Base-by-base conservation (phyloP, 2,888 invertebrate species). In the Acleris literana region DNA sequence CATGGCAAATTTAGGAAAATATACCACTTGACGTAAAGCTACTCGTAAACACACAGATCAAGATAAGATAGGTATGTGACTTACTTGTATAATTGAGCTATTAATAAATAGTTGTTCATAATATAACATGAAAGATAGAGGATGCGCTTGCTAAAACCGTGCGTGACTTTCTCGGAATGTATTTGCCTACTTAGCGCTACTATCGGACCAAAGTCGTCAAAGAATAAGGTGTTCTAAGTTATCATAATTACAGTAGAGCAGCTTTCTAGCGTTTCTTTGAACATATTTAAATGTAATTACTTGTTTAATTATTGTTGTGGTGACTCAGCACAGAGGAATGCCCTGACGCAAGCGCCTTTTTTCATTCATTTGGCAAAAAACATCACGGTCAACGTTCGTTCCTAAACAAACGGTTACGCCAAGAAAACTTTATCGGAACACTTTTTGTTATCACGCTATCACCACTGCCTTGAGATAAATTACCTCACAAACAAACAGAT, bases 401-500 rank as follows among this genome's bases (percentile, higher is more conserved):
- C 39, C 2, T 17, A 13, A 11, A 55, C 43, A 48, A 25, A 20
- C 39, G 20, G 48, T 55, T 46, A 51, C 18, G 25, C 22, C 22
- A 16, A 53, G 43, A 39, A 39, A 17, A 18, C 16, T 52, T 49
- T 65, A 66, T 66, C 66, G 52, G 48, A 61, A 66, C 13, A 18
- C 51, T 44, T 33, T 25, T 25, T 56, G 33, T 61, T 60, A 65
- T 61, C 65, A 52, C 44, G 18, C n/a, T 44, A 64, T 49, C 64
- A 39, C 52, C 25, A 25, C 33, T 33, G 46, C 66, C 66, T 66
- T 66, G 61, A 53, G 65, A 65, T 65, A 65, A 56, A 7, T 48
- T 51, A 57, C 57, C 52, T 52, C n/a, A 57, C 44, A 52, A 49
- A 56, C 49, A 61, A 62, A 66, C 61, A 66, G 53, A 56, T 66